Base-by-base conservation (phyloP, 35 echinoderm and acorn worm species). In the Ptychodera flava region DNA sequence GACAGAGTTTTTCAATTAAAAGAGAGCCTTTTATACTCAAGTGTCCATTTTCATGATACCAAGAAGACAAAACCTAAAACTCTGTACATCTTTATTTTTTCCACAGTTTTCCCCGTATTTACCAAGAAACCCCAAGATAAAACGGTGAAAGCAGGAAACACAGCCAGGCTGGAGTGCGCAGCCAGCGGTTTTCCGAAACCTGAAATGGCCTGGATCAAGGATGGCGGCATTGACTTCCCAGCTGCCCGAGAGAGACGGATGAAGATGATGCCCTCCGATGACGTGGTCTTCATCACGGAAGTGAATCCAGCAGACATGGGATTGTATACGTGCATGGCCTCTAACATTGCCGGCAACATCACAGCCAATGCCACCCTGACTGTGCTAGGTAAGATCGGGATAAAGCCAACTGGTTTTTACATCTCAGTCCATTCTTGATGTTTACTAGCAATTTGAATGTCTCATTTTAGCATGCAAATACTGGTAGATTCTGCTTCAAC, bases 51-150 rank as follows among this genome's bases (percentile, higher is more conserved):
- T n/a, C n/a, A n/a, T n/a, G n/a, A n/a, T n/a, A n/a, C n/a, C n/a
- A n/a, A n/a, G n/a, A n/a, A n/a, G n/a, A n/a, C n/a, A n/a, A n/a
- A n/a, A n/a, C n/a, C n/a, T n/a, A n/a, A n/a, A n/a, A n/a, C n/a
- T n/a, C n/a, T n/a, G n/a, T n/a, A n/a, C n/a, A n/a, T n/a, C n/a
- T n/a, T n/a, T n/a, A 76, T 36, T 33, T 77, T 75, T 88, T 90
- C 6, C 91, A n/a, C n/a, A 99, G 96, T 99, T 45, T 99, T 94
- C 81, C 96, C 96, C 77, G 86, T 88, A 30, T 99, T 99, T 80
- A 90, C 81, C 15, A 90, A 85, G 79, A 94, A 84, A 0, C 96
- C 96, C 79, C 79, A 28, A 0, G 86, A 94, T 80, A 81, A 90
- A 32, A 79, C 85, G 1, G 93, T 92, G 33, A 64, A 64, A 64